Evolutionary conservation across 2,113 vertebrate genomes (phyloP).

Genomic region (Amblyopsis rosae): DNA sequence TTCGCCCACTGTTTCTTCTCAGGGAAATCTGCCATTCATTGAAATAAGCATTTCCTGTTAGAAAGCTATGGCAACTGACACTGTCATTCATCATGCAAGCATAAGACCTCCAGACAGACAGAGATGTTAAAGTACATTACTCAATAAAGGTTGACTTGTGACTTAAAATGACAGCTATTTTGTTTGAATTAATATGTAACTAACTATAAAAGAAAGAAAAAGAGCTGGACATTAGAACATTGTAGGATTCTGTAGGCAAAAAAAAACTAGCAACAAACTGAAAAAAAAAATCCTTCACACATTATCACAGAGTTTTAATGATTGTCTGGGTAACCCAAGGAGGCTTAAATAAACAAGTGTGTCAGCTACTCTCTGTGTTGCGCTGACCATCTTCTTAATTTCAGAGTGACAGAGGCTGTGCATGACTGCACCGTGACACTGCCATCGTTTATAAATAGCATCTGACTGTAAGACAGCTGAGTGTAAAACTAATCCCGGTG

Average conservation of each 20-base stretch:
- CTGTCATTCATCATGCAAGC: conserved; percentile 35
- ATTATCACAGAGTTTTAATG: conserved; percentile 2
- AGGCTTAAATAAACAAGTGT: neutral
- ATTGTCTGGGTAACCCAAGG: neutral
- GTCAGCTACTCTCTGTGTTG: neutral
- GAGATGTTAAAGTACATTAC: too few species aligned
- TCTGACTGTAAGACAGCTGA: conserved; percentile 20
- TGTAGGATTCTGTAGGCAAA: too few species aligned
- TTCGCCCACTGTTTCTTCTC: conserved; percentile 71
- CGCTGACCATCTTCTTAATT: neutral
- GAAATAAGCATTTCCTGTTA: conserved; percentile 66
- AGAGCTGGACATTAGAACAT: too few species aligned
- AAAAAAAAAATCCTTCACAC: neutral
- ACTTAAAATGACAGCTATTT: too few species aligned
- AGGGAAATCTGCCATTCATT: conserved; percentile 59
- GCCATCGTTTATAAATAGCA: conserved; percentile 54
- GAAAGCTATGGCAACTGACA: conserved; percentile 40
- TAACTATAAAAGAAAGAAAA: too few species aligned
- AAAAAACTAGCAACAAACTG: too few species aligned
- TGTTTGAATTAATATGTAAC: too few species aligned
- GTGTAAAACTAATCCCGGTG: conserved; percentile 28
- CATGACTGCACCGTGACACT: conserved; percentile 30
- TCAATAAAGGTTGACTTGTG: too few species aligned
- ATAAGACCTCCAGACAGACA: too few species aligned
- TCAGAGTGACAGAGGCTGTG: conserved; percentile 25